These are phyloP conservation scores for Nyctereutes procyonoides DNA, from an alignment of 2,113 vertebrate species.

Conservation along the genomic window DNA sequence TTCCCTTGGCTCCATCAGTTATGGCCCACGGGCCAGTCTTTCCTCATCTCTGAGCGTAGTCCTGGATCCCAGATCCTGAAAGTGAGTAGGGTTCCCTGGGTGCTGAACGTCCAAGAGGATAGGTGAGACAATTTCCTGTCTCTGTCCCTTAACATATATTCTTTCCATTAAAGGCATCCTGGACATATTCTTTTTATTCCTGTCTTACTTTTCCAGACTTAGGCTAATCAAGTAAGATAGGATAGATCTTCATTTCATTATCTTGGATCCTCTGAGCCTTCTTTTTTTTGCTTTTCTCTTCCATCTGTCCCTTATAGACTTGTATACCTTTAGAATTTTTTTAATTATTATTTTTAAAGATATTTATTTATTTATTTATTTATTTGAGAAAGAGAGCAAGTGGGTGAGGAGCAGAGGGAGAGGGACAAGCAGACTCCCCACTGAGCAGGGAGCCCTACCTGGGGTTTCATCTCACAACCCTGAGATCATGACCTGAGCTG, in stretches of 20 bases:
- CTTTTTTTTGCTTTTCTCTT: neutral
- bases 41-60: slow-evolving; percentile 32
- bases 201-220: neutral
- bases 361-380: neutral
- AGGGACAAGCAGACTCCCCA: neutral
- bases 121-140: neutral
- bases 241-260: neutral
- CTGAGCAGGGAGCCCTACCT: neutral
- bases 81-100: neutral
- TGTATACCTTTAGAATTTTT: neutral
- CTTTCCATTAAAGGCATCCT: slow-evolving; percentile 14
- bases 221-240: neutral
- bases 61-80: slow-evolving; percentile 23
- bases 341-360: neutral
- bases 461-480: neutral
- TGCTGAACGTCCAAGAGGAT: neutral
- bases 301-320: neutral
- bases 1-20: slow-evolving; percentile 7
- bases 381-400: neutral
- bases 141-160: neutral
- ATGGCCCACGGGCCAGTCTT: slow-evolving; percentile 7
- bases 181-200: neutral
- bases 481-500: neutral
- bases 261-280: neutral
- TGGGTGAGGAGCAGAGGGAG: neutral